A percentile compares a stretch with the other conserved stretches of the same genome.
These are phyloP conservation scores for Euphydryas editha DNA, from an alignment of 2,888 invertebrate genomes.

Conservation along the genomic window DNA sequence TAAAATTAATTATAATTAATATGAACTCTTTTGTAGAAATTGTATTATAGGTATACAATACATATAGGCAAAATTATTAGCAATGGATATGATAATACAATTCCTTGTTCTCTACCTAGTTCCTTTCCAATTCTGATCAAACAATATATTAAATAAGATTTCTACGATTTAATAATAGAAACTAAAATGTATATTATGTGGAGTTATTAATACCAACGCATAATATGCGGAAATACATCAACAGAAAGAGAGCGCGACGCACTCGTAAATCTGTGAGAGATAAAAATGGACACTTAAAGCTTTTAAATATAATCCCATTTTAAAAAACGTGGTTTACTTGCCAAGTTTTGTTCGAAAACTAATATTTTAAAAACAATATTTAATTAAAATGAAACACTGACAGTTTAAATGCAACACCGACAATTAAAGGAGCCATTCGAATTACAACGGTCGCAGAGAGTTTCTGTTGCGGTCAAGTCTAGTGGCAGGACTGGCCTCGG, in stretches of 20 bases:
- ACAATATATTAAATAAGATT: too few species aligned
- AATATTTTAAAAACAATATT: background rate
- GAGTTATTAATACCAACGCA: background rate
- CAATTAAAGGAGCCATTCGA: background rate
- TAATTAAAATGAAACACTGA: background rate
- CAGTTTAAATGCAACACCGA: background rate
- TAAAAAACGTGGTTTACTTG: constrained; percentile 2
- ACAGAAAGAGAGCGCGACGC: constrained; percentile 1
- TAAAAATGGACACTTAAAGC: constrained; percentile 3
- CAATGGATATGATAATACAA: too few species aligned
- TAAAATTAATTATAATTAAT: too few species aligned
- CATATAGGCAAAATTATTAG: too few species aligned
- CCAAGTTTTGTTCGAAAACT: background rate
- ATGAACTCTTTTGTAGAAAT: too few species aligned
- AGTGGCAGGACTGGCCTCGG: too few species aligned
- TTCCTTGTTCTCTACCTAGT: too few species aligned
- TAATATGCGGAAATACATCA: constrained; percentile 3
- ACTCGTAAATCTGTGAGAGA: background rate
- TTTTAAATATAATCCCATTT: background rate
- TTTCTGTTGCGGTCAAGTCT: too few species aligned
- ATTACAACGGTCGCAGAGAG: too few species aligned
- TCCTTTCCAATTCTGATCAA: too few species aligned
- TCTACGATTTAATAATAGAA: too few species aligned
- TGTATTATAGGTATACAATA: too few species aligned
- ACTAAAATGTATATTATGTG: background rate